Conservation (phyloP, 1,140 invertebrate genomes). For the Drosophila repleta region DNA sequence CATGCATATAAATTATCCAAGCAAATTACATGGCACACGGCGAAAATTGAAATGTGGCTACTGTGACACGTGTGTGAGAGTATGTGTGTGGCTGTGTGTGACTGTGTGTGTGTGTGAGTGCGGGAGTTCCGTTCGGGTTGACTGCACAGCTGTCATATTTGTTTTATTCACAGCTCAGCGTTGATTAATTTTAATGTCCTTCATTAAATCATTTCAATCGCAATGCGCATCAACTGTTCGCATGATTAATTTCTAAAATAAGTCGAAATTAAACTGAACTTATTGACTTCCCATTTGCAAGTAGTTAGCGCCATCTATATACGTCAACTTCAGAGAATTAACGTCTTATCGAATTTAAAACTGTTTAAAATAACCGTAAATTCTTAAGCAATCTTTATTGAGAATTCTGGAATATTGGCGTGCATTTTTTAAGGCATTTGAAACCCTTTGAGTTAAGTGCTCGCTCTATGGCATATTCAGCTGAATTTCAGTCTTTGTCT, state of each 20-base stretch:
- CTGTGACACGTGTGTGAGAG: slow-evolving; percentile 11
- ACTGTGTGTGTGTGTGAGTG: slow-evolving; percentile 16
- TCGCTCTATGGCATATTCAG: slow-evolving; percentile 16
- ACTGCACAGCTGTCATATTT: slow-evolving; percentile 56
- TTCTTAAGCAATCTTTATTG: not conserved
- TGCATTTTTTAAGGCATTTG: not conserved
- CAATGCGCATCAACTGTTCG: slow-evolving; percentile 54
- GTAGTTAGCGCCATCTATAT: no score
- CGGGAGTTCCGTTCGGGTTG: not conserved
- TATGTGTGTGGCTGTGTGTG: slow-evolving; percentile 1
- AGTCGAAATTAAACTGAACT: not conserved
- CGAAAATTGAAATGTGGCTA: slow-evolving; percentile 72
- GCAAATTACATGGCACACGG: slow-evolving; percentile 72
- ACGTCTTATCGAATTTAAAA: no score
- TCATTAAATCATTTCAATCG: slow-evolving; percentile 74
- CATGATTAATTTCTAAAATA: slow-evolving; percentile 50
- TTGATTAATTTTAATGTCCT: slow-evolving; percentile 77
- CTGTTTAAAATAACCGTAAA: not conserved
- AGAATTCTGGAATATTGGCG: no score
- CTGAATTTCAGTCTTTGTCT: slow-evolving; percentile 11
- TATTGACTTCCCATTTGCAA: not conserved
- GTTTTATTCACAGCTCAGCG: slow-evolving; percentile 41
- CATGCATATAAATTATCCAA: slow-evolving; percentile 79
- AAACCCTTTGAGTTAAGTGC: slow-evolving; percentile 9
- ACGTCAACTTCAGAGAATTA: no score